A percentile compares a stretch with the other conserved stretches of the same genome.
Conservation (phyloP, 2,797 vertebrate genomes). For the Oryzias sinensis region DNA sequence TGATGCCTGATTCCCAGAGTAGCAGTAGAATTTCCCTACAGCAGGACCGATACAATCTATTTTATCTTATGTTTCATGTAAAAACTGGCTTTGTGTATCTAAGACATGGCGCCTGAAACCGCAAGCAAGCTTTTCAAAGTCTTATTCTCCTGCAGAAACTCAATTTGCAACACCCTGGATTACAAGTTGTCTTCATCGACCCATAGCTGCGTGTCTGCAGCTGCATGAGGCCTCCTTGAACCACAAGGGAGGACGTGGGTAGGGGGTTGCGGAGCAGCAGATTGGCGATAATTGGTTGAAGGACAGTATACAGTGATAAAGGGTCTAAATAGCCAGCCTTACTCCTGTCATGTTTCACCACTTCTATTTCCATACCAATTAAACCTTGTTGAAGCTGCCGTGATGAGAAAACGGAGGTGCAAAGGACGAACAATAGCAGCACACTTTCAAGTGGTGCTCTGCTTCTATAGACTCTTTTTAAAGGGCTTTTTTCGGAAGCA, state of each 20-base stretch:
- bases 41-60: no score
- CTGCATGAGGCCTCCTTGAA: slow-evolving; percentile 52
- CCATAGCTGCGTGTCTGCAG: slow-evolving; percentile 41
- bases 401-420: slow-evolving; percentile 66
- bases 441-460: slow-evolving; percentile 35
- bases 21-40: no score
- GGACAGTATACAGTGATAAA: slow-evolving; percentile 72
- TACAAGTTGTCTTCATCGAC: slow-evolving; percentile 62
- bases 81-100: background rate
- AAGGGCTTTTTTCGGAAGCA: slow-evolving; percentile 1
- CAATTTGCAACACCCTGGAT: slow-evolving; percentile 68
- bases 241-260: slow-evolving; percentile 57
- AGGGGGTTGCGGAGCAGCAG: slow-evolving; percentile 56
- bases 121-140: slow-evolving; percentile 42
- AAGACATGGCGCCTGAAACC: slow-evolving; percentile 21
- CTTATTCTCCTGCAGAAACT: slow-evolving; percentile 56
- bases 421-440: slow-evolving; percentile 54
- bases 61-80: background rate
- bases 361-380: slow-evolving; percentile 75
- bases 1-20: no score
- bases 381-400: slow-evolving; percentile 66
- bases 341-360: slow-evolving; percentile 69
- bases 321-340: slow-evolving; percentile 57
- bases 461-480: slow-evolving; percentile 23
- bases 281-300: slow-evolving; percentile 77